These are phyloP conservation scores for Margarornis squamiger DNA, from an alignment of 2,797 vertebrate species.

Conservation along the genomic window DNA sequence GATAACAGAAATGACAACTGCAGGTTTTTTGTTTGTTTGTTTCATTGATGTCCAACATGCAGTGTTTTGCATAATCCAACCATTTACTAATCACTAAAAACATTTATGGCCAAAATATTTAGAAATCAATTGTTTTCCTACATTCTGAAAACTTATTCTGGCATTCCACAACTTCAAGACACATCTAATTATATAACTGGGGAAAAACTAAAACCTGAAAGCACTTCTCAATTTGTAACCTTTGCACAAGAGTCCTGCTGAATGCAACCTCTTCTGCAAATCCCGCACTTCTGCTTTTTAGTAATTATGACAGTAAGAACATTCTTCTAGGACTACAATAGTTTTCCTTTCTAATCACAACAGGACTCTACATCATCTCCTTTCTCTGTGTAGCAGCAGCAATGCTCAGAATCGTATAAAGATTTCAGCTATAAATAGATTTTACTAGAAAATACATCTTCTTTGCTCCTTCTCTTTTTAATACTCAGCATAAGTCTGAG, in stretches of 20 bases:
- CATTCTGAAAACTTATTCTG: neutral
- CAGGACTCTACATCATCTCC: neutral
- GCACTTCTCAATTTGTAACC: neutral
- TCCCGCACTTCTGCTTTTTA: neutral
- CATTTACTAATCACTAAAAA: neutral
- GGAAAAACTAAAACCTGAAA: neutral
- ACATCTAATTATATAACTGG: neutral
- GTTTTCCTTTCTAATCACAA: neutral
- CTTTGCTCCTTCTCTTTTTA: neutral
- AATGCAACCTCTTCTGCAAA: neutral
- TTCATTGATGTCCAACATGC: neutral
- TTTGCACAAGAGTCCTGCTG: neutral
- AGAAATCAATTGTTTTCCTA: neutral
- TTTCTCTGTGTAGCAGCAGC: neutral
- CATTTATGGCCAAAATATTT: neutral
- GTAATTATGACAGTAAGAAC: neutral
- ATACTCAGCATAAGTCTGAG: neutral
- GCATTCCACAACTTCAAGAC: neutral
- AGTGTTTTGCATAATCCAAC: neutral
- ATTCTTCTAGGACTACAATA: neutral
- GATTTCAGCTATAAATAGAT: neutral
- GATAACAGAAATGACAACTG: neutral
- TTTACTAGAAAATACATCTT: neutral
- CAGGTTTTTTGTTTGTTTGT: neutral
- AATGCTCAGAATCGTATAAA: neutral